phyloP scores from a whole-genome alignment of 2,113 vertebrate species.

The Rhegmatorhina hoffmannsi region DNA sequence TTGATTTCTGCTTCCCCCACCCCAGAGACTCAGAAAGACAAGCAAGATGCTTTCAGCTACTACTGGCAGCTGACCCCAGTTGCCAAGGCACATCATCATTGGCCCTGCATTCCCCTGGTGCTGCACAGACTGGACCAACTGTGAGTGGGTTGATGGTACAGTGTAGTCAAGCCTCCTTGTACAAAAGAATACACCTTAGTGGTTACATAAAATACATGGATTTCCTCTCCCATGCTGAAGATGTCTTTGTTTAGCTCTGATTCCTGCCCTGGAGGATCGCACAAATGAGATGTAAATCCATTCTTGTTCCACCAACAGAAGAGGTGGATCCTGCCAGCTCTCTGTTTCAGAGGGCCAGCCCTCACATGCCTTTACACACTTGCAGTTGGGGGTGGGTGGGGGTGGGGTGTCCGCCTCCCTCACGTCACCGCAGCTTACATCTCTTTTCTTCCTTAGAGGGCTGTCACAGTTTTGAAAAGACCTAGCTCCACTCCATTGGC shows the following conservation, averaged over 20 bases:
- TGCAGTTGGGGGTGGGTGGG: background rate
- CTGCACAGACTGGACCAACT: accelerated
- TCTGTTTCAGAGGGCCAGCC: background rate
- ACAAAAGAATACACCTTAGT: background rate
- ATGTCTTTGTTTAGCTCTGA: background rate
- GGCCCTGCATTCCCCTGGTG: accelerated
- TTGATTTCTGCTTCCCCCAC: background rate
- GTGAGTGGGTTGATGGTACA: background rate
- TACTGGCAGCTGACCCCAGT: background rate
- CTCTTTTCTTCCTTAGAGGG: background rate
- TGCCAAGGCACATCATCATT: accelerated
- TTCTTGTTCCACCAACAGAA: background rate
- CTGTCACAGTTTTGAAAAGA: background rate
- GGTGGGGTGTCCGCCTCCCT: background rate
- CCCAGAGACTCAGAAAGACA: background rate
- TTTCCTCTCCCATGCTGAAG: background rate
- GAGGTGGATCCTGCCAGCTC: background rate
- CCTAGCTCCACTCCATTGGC: background rate
- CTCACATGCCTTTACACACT: background rate
- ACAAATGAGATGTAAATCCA: background rate
- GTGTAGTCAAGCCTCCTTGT: accelerated
- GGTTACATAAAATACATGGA: background rate
- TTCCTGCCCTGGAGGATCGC: background rate
- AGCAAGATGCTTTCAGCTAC: background rate
- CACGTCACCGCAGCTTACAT: background rate